These are phyloP conservation scores for Phymatocera aterrima DNA, from an alignment of 2,888 invertebrate species.

Conservation along the genomic window DNA sequence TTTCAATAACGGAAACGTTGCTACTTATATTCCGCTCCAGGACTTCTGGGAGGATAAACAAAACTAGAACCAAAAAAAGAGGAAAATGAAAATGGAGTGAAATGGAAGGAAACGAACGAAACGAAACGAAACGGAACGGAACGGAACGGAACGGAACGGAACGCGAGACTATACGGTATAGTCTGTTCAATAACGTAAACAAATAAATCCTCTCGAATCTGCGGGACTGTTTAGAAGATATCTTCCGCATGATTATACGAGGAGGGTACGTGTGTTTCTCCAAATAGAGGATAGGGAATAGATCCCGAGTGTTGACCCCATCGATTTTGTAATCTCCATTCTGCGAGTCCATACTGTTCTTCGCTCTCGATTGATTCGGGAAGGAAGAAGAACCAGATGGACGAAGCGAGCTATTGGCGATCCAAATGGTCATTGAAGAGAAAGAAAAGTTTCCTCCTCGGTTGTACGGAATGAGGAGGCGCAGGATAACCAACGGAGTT, in stretches of 20 bases:
- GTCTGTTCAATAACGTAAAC: slow-evolving; percentile 21
- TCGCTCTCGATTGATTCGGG: slow-evolving; percentile 4
- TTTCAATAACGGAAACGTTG: slow-evolving; percentile 38
- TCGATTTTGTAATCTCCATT: slow-evolving; percentile 28
- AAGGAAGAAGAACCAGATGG: neutral
- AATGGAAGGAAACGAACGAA: no score
- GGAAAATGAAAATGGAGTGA: neutral
- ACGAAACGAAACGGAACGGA: no score
- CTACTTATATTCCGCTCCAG: neutral
- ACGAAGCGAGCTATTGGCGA: neutral
- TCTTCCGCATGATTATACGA: slow-evolving; percentile 22
- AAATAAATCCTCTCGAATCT: slow-evolving; percentile 27
- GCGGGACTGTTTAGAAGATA: slow-evolving; percentile 18
- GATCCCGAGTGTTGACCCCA: slow-evolving; percentile 37
- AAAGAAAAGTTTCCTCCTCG: neutral
- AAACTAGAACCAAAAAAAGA: neutral
- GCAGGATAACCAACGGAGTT: neutral
- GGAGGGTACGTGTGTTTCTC: neutral
- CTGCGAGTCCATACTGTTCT: neutral
- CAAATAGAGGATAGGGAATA: slow-evolving; percentile 26
- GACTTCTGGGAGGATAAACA: neutral
- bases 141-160: no score
- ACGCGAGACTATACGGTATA: neutral
- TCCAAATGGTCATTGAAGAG: neutral
- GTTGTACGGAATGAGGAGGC: neutral